Evolutionary conservation across 1,140 invertebrate genomes (phyloP).

Genomic region (Andricus grossulariae): DNA sequence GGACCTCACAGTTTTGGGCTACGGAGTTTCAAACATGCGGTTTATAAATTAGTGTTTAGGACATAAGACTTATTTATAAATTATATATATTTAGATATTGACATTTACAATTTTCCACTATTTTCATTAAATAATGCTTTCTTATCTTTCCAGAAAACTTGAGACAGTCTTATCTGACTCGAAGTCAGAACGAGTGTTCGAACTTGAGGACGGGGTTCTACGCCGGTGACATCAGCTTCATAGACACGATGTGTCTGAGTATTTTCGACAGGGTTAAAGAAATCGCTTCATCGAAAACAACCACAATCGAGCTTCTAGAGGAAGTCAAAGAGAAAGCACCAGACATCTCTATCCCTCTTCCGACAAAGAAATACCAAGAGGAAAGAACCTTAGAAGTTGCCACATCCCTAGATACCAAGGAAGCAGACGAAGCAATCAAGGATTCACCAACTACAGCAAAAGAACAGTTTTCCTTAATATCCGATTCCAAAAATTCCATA

Average conservation of each 20-base stretch:
- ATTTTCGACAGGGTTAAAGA: slow-evolving; percentile 76
- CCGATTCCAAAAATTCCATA: neutral
- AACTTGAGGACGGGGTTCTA: slow-evolving; percentile 57
- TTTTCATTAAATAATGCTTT: no score
- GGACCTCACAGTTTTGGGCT: no score
- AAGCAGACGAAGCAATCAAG: slow-evolving; percentile 24
- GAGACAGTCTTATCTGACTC: slow-evolving; percentile 52
- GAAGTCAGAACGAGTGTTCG: slow-evolving; percentile 70
- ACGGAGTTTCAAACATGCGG: no score
- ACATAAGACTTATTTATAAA: no score
- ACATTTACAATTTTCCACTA: no score
- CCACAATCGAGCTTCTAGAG: neutral
- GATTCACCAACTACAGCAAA: neutral
- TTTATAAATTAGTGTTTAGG: no score
- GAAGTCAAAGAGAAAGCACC: slow-evolving; percentile 32
- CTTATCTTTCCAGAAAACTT: slow-evolving; percentile 50
- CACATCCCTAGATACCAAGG: neutral
- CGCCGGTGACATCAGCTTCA: slow-evolving; percentile 73
- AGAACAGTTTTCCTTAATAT: slow-evolving; percentile 31
- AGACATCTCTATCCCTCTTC: neutral
- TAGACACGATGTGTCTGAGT: slow-evolving; percentile 87
- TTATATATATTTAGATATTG: no score
- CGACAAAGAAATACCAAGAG: neutral
- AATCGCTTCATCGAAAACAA: neutral
- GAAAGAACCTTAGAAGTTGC: neutral